phyloP scores from a whole-genome alignment of 2,888 invertebrate genomes.

The Stenurella melanura region DNA sequence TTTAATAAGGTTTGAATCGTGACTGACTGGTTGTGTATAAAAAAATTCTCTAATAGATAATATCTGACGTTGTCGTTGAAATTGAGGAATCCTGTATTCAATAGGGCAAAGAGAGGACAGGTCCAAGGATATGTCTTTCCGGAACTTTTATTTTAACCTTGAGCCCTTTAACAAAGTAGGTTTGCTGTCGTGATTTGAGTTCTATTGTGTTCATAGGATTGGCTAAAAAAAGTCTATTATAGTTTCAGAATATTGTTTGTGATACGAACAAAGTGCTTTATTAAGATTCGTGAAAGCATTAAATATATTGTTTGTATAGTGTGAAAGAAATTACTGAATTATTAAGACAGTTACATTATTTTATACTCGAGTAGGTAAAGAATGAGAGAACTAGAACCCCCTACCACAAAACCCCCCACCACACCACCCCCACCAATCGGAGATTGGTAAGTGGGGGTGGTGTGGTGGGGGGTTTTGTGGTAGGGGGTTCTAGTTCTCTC shows the following conservation, averaged over 20 bases:
- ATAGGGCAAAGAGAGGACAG: slow-evolving; percentile 16
- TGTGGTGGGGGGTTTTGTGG: no score
- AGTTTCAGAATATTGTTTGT: background rate
- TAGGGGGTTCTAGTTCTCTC: no score
- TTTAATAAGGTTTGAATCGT: slow-evolving; percentile 5
- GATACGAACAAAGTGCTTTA: background rate
- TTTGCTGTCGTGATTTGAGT: background rate
- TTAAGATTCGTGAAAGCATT: background rate
- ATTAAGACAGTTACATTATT: background rate
- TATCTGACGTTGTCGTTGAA: background rate
- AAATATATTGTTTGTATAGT: background rate
- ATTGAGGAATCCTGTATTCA: background rate
- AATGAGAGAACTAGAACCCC: no score
- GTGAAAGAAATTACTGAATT: background rate
- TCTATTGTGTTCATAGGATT: background rate
- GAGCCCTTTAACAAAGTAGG: background rate
- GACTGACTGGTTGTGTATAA: slow-evolving; percentile 1
- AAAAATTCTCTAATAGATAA: background rate
- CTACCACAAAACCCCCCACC: no score
- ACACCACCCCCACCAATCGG: no score
- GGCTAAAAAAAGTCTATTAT: no score
- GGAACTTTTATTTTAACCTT: slow-evolving; percentile 13
- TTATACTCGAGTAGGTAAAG: no score
- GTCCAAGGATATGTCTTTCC: slow-evolving; percentile 24
- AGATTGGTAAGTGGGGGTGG: no score